Conservation (phyloP, 2,888 invertebrate species). For the Prosapia bicincta region DNA sequence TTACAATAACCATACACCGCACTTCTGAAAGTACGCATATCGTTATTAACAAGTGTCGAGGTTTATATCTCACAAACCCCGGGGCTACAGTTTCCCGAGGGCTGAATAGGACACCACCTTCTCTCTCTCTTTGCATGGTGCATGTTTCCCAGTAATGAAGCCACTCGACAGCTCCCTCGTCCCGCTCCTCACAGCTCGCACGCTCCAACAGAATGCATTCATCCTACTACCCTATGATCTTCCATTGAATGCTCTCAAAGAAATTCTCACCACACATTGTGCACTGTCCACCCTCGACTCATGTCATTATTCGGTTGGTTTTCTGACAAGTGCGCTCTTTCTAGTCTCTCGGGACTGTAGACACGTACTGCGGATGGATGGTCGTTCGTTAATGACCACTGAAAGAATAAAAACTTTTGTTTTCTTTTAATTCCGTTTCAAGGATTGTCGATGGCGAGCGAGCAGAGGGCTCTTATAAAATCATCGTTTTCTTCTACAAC, state of each 20-base stretch:
- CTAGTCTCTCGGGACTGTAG: too few species aligned
- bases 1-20: too few species aligned
- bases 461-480: too few species aligned
- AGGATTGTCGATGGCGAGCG: not conserved
- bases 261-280: slow-evolving; percentile 8
- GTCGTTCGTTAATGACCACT: not conserved
- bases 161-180: slow-evolving; percentile 22
- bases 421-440: not conserved
- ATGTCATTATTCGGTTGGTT: not conserved
- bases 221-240: slow-evolving; percentile 23
- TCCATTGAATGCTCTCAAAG: slow-evolving; percentile 25
- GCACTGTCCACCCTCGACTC: not conserved
- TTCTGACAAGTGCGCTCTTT: not conserved
- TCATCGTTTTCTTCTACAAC: too few species aligned
- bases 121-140: slow-evolving; percentile 12
- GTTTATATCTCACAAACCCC: not conserved
- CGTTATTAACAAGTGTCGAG: not conserved
- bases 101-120: not conserved
- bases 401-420: not conserved
- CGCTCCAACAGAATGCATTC: not conserved
- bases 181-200: not conserved
- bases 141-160: slow-evolving; percentile 25
- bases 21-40: too few species aligned
- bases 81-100: not conserved
- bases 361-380: too few species aligned